Base-by-base conservation (phyloP, 2,888 invertebrate genomes). In the Caenorhabditis sp. region DNA sequence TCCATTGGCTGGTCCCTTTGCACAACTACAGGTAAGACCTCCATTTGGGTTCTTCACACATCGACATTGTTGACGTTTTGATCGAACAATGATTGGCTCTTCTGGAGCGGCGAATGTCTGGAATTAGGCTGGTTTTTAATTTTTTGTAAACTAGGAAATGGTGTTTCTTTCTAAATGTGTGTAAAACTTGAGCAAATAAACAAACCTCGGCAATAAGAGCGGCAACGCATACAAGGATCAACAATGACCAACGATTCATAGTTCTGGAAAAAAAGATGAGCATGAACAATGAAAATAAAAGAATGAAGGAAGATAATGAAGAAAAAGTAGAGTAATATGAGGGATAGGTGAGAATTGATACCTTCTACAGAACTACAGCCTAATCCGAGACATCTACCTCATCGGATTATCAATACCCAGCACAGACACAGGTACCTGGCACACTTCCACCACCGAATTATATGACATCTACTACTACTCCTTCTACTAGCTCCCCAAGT, bases 41-140 rank as follows among this genome's bases (percentile, higher is more conserved):
- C 82, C 82, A 26, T 63, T 78, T 5, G 68, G 77, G 53, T 79
- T 77, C 63, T 79, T 77, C 49, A 80, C 73, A 62, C 82, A 82
- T 21, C 77, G 70, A 63, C 82, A 82, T 57, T 82, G 79, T 65
- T 82, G 82, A 38, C 82, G 68, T 60, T 81, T 82, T 27, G 78
- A 78, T 10, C 82, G 71, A 20, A 82, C 76, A 49, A 71, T 67
- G 49, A 79, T 63, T 20, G 77, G 77, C 62, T 71, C 68, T 31
- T 77, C 73, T 23, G 69, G 25, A 17, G 66, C 62, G 7, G 63
- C 65, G 21, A 70, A 53, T 25, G 61, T 63, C 75, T 77, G 67
- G 31, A 31, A 31, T 7, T 31, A 7, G 31, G 31, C n/a, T n/a
- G n/a, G n/a, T n/a, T n/a, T n/a, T n/a, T n/a, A n/a, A n/a, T n/a